Conservation (phyloP, 2,888 invertebrate species). For the Rambutsinella grinnellia region DNA sequence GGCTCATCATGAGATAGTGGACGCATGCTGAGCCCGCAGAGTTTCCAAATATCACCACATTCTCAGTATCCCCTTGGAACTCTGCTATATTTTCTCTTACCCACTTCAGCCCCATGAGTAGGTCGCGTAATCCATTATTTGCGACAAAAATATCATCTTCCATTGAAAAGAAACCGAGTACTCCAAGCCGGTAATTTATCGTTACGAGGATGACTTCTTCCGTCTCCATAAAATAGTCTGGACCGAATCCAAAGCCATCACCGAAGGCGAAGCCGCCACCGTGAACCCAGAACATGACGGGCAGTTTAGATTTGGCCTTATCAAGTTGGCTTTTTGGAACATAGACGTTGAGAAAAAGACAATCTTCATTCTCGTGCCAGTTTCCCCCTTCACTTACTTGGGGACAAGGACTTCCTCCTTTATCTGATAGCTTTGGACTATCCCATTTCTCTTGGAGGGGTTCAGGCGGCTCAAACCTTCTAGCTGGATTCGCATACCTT, state of each 20-base stretch:
- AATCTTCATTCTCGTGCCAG: slow-evolving; percentile 23
- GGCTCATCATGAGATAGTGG: slow-evolving; percentile 42
- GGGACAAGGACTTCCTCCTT: not conserved
- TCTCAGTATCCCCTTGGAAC: slow-evolving; percentile 42
- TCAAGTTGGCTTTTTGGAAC: slow-evolving; percentile 56
- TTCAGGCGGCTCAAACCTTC: slow-evolving; percentile 15
- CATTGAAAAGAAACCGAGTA: too few relatives aligned
- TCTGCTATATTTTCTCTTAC: slow-evolving; percentile 40
- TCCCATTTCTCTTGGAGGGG: slow-evolving; percentile 11
- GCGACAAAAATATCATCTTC: too few relatives aligned
- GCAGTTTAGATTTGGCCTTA: slow-evolving; percentile 31
- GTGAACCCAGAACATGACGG: slow-evolving; percentile 60
- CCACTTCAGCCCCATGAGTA: slow-evolving; percentile 51
- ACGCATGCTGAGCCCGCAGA: slow-evolving; percentile 49
- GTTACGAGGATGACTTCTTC: slow-evolving; percentile 58
- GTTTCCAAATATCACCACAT: slow-evolving; percentile 50
- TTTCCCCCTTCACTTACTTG: slow-evolving; percentile 3
- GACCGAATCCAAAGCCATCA: slow-evolving; percentile 36
- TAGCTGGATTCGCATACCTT: slow-evolving; percentile 1
- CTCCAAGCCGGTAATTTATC: slow-evolving; percentile 59
- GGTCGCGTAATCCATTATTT: slow-evolving; percentile 55
- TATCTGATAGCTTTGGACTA: slow-evolving; percentile 3
- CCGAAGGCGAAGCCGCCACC: slow-evolving; percentile 60
- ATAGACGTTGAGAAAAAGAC: slow-evolving; percentile 58
- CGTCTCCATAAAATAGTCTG: slow-evolving; percentile 41